Conservation (phyloP, 35 echinoderm and acorn worm species). For the Amphiura filiformis region DNA sequence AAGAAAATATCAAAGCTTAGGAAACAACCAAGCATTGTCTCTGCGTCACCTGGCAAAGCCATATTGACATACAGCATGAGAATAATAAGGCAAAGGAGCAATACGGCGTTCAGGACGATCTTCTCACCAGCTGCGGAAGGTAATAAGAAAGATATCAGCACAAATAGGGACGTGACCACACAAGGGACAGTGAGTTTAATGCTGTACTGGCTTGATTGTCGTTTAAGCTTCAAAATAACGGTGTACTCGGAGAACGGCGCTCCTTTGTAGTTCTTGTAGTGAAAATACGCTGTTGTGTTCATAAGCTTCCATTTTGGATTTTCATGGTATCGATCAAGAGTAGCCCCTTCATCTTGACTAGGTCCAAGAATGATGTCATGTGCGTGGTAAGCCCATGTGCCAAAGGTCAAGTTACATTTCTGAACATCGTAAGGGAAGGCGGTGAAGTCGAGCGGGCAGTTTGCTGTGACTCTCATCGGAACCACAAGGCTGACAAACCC, state of each 20-base stretch:
- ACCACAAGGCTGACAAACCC: background rate
- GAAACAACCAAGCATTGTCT: background rate
- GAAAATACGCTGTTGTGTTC: background rate
- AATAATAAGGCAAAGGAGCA: background rate
- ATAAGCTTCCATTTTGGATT: background rate
- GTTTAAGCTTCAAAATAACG: background rate
- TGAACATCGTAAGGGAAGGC: background rate
- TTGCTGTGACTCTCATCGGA: background rate
- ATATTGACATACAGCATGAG: background rate
- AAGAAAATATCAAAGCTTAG: constrained; percentile 1
- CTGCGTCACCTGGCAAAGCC: background rate
- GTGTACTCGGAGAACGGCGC: background rate
- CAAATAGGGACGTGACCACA: background rate
- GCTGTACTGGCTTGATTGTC: background rate
- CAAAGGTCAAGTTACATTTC: background rate
- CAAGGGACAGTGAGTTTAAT: background rate
- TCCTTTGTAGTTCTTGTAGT: background rate
- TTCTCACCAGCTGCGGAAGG: background rate
- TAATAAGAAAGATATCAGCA: background rate
- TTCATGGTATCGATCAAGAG: background rate
- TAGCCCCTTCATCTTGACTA: background rate
- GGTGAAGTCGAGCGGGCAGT: background rate
- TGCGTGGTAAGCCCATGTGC: background rate
- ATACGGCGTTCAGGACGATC: background rate
- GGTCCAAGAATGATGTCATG: background rate